Evolutionary conservation across 1,140 invertebrate species (phyloP).

Genomic region (Halesus radiatus): DNA sequence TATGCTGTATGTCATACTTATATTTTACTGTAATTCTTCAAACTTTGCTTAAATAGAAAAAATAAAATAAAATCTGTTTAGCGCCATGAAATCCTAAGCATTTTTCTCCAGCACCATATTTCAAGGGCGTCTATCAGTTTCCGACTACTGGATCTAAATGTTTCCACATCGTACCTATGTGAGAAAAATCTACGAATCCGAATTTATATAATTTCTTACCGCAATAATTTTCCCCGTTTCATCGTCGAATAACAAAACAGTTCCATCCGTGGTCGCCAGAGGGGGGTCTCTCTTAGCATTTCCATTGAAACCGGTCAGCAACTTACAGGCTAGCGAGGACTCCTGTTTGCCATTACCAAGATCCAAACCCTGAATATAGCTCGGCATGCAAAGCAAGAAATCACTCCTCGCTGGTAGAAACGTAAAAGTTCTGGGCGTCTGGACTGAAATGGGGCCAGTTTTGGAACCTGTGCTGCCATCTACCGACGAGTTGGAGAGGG

Average conservation of each 20-base stretch:
- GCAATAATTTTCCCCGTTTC: slow-evolving; percentile 61
- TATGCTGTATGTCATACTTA: no score
- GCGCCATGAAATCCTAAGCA: no score
- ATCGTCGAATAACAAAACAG: slow-evolving; percentile 63
- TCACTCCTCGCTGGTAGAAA: slow-evolving; percentile 46
- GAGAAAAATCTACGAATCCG: no score
- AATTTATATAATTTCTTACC: no score
- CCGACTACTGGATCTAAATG: no score
- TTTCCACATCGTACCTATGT: no score
- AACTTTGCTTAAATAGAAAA: no score
- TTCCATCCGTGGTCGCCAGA: slow-evolving; percentile 61
- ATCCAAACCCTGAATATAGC: slow-evolving; percentile 60
- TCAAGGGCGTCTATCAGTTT: no score
- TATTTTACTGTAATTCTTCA: no score
- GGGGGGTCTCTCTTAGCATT: slow-evolving; percentile 59
- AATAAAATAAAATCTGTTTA: no score
- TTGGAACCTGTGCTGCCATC: slow-evolving; percentile 19
- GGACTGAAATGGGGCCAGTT: slow-evolving; percentile 37
- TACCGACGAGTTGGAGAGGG: slow-evolving; percentile 16
- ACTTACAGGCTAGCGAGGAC: slow-evolving; percentile 63
- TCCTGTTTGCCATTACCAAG: slow-evolving; percentile 27
- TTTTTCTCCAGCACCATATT: no score
- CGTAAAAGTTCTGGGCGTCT: slow-evolving; percentile 57
- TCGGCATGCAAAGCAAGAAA: slow-evolving; percentile 63
- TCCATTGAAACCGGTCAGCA: slow-evolving; percentile 62